These are phyloP conservation scores for Coleophora flavipennella DNA, from an alignment of 2,888 invertebrate genomes.

Conservation along the genomic window DNA sequence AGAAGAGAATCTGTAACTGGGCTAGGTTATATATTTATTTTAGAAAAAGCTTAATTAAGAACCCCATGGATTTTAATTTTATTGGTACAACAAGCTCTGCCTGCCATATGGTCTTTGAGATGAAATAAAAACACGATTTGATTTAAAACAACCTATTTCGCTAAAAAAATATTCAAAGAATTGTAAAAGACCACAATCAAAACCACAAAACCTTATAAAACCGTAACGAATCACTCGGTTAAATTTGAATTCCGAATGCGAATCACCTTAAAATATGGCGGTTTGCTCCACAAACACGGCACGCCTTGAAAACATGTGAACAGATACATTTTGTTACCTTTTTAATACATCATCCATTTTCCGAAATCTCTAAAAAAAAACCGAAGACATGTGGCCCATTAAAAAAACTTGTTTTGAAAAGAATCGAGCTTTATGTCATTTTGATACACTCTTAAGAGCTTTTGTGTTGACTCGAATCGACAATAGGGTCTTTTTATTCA, in stretches of 20 bases:
- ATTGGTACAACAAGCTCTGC: no score
- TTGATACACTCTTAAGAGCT: slow-evolving; percentile 65
- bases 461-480: slow-evolving; percentile 54
- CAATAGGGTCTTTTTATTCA: slow-evolving; percentile 49
- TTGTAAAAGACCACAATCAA: slow-evolving; percentile 16
- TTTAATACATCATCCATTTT: slow-evolving; percentile 70
- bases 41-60: no score
- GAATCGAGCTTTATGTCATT: slow-evolving; percentile 67
- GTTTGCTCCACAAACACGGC: slow-evolving; percentile 41
- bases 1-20: no score
- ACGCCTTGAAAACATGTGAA: slow-evolving; percentile 19
- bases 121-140: no score
- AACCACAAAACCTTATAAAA: slow-evolving; percentile 25
- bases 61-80: neutral
- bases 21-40: no score
- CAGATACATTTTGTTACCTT: slow-evolving; percentile 56
- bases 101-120: no score
- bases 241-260: slow-evolving; percentile 38
- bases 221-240: slow-evolving; percentile 35
- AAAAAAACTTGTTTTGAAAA: slow-evolving; percentile 58
- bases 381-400: slow-evolving; percentile 56
- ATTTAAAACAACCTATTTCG: neutral
- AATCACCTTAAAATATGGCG: slow-evolving; percentile 46
- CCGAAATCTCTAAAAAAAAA: slow-evolving; percentile 44
- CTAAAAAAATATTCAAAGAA: neutral